Evolutionary conservation across 2,113 vertebrate genomes (phyloP).

Genomic region (Sialia sialis): DNA sequence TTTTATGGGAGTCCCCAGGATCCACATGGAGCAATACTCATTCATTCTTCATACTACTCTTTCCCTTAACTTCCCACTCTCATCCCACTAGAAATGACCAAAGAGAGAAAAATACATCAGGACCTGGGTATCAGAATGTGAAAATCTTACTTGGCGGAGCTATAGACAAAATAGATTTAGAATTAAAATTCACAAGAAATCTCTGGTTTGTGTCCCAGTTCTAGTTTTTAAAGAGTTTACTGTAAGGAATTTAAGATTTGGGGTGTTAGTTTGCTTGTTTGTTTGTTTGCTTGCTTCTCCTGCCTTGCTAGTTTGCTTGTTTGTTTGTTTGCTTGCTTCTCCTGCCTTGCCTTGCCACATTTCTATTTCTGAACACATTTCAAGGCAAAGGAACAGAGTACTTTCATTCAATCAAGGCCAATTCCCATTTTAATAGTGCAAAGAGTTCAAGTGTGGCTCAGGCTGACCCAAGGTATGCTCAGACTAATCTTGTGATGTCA

Average conservation of each 20-base stretch:
- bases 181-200: background rate
- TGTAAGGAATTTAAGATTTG: background rate
- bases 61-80: background rate
- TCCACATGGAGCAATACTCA: background rate
- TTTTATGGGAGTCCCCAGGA: conserved; percentile 44
- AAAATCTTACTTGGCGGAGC: background rate
- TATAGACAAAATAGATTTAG: background rate
- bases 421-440: background rate
- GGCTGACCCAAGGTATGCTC: background rate
- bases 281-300: background rate
- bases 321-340: background rate
- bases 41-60: background rate
- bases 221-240: background rate
- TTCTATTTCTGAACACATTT: background rate
- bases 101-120: background rate
- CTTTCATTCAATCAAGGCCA: background rate
- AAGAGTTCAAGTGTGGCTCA: background rate
- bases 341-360: background rate
- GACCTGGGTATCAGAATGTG: background rate
- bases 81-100: background rate
- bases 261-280: background rate
- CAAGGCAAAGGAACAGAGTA: background rate
- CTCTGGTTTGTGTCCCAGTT: background rate
- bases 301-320: background rate
- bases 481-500: background rate